Conservation (phyloP, 2,113 vertebrate species). For the Phodopus roborovskii region DNA sequence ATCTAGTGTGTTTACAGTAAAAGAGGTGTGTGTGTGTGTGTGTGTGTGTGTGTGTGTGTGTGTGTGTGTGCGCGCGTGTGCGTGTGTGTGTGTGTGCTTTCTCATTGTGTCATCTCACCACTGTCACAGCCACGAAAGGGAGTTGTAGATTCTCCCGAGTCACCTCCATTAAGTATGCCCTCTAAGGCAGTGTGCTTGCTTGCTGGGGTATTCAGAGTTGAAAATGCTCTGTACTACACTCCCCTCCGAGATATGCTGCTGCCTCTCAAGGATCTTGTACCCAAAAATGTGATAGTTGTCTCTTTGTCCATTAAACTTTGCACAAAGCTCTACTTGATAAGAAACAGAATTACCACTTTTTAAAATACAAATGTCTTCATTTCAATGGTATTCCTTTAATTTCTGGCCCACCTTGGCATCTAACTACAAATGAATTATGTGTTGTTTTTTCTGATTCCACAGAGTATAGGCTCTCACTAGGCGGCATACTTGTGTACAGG, state of each 20-base stretch:
- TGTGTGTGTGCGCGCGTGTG: not conserved
- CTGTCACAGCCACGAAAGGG: not conserved
- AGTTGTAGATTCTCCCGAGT: constrained; percentile 33
- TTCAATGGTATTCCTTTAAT: not conserved
- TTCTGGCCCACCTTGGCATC: not conserved
- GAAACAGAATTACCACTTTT: constrained; percentile 30
- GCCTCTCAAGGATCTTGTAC: not conserved
- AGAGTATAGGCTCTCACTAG: not conserved
- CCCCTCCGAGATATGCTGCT: not conserved
- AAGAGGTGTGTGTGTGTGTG: not conserved
- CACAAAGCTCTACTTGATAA: not conserved
- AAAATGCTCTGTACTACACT: not conserved
- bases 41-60: not conserved
- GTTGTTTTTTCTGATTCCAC: not conserved
- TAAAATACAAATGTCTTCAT: not conserved
- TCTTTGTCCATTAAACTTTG: constrained; percentile 41
- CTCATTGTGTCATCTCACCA: not conserved
- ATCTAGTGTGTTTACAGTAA: not conserved
- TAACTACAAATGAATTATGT: not conserved
- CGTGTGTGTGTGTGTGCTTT: not conserved
- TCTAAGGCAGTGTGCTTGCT: not conserved
- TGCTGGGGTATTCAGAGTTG: constrained; percentile 2
- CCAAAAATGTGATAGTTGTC: not conserved
- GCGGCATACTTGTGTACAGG: not conserved
- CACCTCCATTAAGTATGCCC: not conserved